These are phyloP conservation scores for Eueremaeus valkanovi DNA, from an alignment of 2,888 invertebrate genomes.

Conservation along the genomic window DNA sequence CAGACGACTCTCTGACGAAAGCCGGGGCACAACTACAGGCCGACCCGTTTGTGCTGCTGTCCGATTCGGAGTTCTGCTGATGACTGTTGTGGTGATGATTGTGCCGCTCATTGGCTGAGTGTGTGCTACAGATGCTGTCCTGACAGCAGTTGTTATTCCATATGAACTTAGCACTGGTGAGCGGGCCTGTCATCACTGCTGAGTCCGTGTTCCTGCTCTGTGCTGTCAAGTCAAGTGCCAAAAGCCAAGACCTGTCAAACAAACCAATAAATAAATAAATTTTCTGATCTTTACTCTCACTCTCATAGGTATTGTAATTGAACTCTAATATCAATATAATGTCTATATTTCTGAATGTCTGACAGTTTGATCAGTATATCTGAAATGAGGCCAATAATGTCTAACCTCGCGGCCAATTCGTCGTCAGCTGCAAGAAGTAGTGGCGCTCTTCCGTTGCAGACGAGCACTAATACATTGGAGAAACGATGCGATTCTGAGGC, in stretches of 20 bases:
- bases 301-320: no score
- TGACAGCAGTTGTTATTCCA: conserved; percentile 20
- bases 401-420: conserved; percentile 41
- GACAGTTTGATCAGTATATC: no score
- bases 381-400: no score
- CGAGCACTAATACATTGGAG: conserved; percentile 45
- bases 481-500: conserved; percentile 44
- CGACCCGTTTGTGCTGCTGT: conserved; percentile 3
- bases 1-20: conserved; percentile 16
- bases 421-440: conserved; percentile 45
- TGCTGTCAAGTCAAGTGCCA: conserved; percentile 44
- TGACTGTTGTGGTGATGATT: conserved; percentile 7
- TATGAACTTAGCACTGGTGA: not conserved
- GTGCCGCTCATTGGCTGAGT: not conserved
- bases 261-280: no score
- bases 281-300: no score
- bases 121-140: not conserved
- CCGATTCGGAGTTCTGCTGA: not conserved
- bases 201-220: conserved; percentile 41
- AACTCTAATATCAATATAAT: no score
- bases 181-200: not conserved
- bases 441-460: conserved; percentile 44
- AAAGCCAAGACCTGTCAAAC: conserved; percentile 44
- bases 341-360: no score
- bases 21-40: conserved; percentile 20